Conservation (phyloP, 2,888 invertebrate species). For the Aleiodes alternator region DNA sequence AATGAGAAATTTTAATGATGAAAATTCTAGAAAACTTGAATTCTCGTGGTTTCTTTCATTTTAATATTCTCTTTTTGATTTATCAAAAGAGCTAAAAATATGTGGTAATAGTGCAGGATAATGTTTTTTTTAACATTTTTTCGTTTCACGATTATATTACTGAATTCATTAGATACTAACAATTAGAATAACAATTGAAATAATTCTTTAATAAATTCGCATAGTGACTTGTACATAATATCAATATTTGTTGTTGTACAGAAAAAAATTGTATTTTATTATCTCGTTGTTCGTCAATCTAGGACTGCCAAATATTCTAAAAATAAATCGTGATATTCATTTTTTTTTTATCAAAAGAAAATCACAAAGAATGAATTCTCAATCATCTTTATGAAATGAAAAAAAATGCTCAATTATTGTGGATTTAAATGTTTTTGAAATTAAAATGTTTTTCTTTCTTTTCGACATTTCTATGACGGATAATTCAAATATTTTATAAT, state of each 20-base stretch:
- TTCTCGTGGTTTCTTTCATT: too few species aligned
- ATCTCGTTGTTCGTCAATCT: constrained; percentile 22
- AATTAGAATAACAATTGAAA: neutral
- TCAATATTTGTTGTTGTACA: constrained; percentile 43
- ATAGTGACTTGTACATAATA: constrained; percentile 38
- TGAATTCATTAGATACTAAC: constrained; percentile 9
- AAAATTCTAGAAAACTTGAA: too few species aligned
- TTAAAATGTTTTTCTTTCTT: constrained; percentile 30
- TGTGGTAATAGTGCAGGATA: too few species aligned
- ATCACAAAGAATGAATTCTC: constrained; percentile 17
- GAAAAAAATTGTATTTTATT: constrained; percentile 17
- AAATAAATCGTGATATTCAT: constrained; percentile 42
- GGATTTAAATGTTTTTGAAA: constrained; percentile 16
- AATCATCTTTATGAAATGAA: neutral
- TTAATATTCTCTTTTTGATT: too few species aligned
- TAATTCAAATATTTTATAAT: constrained; percentile 31
- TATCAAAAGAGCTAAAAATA: too few species aligned
- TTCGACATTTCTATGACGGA: constrained; percentile 34
- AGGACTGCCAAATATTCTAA: constrained; percentile 33
- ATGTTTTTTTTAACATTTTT: neutral
- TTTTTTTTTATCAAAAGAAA: constrained; percentile 37
- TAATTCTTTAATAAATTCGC: neutral
- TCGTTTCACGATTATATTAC: neutral
- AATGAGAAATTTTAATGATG: too few species aligned
- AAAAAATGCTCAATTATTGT: constrained; percentile 13